Conservation (phyloP, 2,888 invertebrate genomes). For the Auanema sp. region DNA sequence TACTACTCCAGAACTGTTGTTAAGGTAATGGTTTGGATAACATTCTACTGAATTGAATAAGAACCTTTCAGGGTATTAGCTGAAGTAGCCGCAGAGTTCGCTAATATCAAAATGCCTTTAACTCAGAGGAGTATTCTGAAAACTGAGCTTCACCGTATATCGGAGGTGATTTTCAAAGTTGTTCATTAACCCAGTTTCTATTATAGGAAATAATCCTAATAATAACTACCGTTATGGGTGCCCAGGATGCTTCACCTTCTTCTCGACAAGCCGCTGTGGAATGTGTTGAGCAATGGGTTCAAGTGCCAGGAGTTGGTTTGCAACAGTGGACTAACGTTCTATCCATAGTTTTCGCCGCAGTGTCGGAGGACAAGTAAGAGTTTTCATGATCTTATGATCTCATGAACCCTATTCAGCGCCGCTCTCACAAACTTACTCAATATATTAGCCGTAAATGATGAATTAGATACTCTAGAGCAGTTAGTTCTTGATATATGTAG, state of each 20-base stretch:
- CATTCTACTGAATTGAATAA: background rate
- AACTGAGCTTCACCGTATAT: constrained; percentile 40
- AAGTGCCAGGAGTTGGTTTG: constrained; percentile 45
- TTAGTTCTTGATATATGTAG: constrained; percentile 36
- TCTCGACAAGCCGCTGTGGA: constrained; percentile 54
- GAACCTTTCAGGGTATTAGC: constrained; percentile 42
- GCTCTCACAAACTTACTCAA: constrained; percentile 43
- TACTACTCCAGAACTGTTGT: constrained; percentile 41
- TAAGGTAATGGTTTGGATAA: constrained; percentile 26
- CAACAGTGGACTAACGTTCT: constrained; percentile 41
- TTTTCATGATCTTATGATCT: background rate
- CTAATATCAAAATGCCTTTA: constrained; percentile 48
- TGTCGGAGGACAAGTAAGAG: constrained; percentile 35
- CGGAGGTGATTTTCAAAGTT: constrained; percentile 27
- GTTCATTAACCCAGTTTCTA: too few relatives aligned
- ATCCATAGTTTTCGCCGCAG: constrained; percentile 35
- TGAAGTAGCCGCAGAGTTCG: constrained; percentile 53
- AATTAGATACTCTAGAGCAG: constrained; percentile 34
- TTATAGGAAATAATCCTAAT: constrained; percentile 50
- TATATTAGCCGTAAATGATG: constrained; percentile 45
- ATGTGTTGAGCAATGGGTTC: constrained; percentile 57
- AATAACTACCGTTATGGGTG: constrained; percentile 38
- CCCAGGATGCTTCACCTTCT: constrained; percentile 45
- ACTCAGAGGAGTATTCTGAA: constrained; percentile 46
- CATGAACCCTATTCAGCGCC: constrained; percentile 31